A percentile compares a stretch with the other conserved stretches of the same genome.
phyloP scores from a whole-genome alignment of 2,797 vertebrate genomes.

The Alauda arvensis region DNA sequence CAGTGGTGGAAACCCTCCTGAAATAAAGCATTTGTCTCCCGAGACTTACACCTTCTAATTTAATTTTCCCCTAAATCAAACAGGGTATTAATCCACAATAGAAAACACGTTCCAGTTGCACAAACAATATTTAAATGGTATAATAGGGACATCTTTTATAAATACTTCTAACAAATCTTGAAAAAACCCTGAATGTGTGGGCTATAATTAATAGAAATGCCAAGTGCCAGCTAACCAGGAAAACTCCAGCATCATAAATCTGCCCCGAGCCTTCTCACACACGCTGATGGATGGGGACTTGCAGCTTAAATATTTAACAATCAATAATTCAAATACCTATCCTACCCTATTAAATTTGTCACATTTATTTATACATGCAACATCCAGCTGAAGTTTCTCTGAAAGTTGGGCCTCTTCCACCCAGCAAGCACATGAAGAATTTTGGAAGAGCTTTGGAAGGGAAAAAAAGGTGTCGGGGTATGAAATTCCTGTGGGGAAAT shows the following conservation, averaged over 20 bases:
- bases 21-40: conserved; percentile 3
- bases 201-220: conserved; percentile 78
- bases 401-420: neutral
- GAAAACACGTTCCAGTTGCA: conserved; percentile 61
- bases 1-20: conserved; percentile 27
- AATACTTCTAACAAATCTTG: conserved; percentile 44
- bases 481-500: neutral
- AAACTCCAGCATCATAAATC: conserved; percentile 74
- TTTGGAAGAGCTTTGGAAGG: neutral
- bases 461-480: accelerated
- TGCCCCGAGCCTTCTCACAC: conserved; percentile 65
- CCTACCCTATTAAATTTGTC: conserved; percentile 72
- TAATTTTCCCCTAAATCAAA: conserved; percentile 65
- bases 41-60: conserved; percentile 43
- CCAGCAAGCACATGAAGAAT: neutral
- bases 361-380: conserved; percentile 73
- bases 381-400: conserved; percentile 48
- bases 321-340: conserved; percentile 78
- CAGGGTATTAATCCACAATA: conserved; percentile 58
- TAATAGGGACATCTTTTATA: conserved; percentile 62
- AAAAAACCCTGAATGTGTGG: conserved; percentile 25
- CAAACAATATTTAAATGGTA: conserved; percentile 65
- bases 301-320: conserved; percentile 78
- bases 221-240: conserved; percentile 75
- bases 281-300: conserved; percentile 73